These are phyloP conservation scores for Alviniconcha strummeri DNA, from an alignment of 2,888 invertebrate species.

Conservation along the genomic window DNA sequence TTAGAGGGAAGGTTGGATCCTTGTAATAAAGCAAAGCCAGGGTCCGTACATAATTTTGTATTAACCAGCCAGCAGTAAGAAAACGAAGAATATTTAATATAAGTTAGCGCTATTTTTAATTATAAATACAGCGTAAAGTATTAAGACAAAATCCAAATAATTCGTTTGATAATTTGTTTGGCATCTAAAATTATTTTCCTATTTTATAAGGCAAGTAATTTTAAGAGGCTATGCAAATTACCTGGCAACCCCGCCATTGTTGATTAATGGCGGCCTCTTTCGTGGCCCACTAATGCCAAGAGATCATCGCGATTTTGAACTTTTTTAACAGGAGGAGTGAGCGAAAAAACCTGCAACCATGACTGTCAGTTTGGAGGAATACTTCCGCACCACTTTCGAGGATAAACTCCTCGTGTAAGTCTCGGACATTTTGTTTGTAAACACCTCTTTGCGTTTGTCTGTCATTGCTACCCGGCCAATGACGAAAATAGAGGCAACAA, in stretches of 20 bases:
- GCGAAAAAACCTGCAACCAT: constrained; percentile 3
- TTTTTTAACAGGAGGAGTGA: not conserved
- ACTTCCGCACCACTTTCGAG: constrained; percentile 72
- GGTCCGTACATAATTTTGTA: too few species aligned
- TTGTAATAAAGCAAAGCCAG: too few species aligned
- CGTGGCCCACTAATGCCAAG: not conserved
- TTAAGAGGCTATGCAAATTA: not conserved
- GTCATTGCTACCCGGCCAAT: not conserved
- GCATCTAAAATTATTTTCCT: too few species aligned
- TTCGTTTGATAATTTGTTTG: too few species aligned
- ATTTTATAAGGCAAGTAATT: too few species aligned
- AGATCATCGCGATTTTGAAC: not conserved
- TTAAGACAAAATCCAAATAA: too few species aligned
- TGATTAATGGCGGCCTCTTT: constrained; percentile 10
- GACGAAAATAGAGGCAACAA: not conserved
- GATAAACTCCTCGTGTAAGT: constrained; percentile 73
- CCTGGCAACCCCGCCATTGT: constrained; percentile 18
- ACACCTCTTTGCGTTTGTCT: too few species aligned
- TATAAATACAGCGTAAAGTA: too few species aligned
- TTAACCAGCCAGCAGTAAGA: too few species aligned
- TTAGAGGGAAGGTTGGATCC: too few species aligned
- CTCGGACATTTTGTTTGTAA: not conserved
- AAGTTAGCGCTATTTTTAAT: too few species aligned
- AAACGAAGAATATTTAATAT: too few species aligned
- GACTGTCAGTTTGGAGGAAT: constrained; percentile 71